Evolutionary conservation across 2,888 invertebrate genomes (phyloP), one percentile per base, ranked within the genome.

Genomic region (Aradus depressus): DNA sequence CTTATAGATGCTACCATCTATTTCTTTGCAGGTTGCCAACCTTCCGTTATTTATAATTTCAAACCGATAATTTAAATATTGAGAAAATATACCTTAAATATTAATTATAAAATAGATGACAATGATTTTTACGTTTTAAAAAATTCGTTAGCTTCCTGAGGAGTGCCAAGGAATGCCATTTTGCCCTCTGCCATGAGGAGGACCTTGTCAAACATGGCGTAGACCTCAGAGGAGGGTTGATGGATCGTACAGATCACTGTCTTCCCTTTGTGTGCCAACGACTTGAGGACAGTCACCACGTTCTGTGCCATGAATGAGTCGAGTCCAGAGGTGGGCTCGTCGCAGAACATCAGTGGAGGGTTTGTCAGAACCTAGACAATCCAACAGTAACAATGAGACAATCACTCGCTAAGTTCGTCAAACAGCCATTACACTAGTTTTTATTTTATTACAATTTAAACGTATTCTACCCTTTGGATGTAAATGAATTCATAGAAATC

Each of bases 231-330:
- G 0, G 89, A 89, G 0, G 96, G 96, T 68, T 96, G 96, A 70
- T 96, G 96, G 57, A 96, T 89, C 1, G 95, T 95, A 63, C 86
- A 82, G 21, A 95, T 76, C 48, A 95, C 82, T 0, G 92, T 92
- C 70, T 90, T 91, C 21, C 92, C 61, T 80, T 81, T 62, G 77
- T 66, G 58, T 2, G 63, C 62, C 55, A 63, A 58, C 10, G 60
- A 60, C 52, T 61, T 69, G 62, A 68, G 58, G 43, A 86, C 84
- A 67, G 84, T 81, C 16, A 92, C 80, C 2, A 96, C 90, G 67
- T 86, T 92, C 64, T 88, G 83, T 0, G 97, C 96, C 91, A 95
- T 96, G 64, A 87, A 95, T 0, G 95, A 92, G 68, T 97, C 97
- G 51, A 97, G 72, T 1, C 96, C 93, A 0, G 93, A 93, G 0